Conservation (phyloP, 2,888 invertebrate genomes). For the Pheosia tremula region DNA sequence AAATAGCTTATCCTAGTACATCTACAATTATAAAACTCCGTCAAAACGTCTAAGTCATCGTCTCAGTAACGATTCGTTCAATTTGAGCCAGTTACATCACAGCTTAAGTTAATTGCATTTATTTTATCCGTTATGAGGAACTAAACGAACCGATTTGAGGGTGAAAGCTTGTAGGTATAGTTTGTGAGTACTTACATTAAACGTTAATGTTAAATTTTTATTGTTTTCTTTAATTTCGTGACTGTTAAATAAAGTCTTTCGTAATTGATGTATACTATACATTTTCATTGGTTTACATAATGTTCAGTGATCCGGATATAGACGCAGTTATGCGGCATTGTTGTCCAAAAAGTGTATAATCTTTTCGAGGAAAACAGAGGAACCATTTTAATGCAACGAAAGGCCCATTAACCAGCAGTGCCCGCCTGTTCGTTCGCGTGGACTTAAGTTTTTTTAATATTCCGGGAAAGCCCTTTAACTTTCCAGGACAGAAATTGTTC, state of each 20-base stretch:
- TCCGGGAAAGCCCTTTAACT: no score
- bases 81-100: constrained; percentile 7
- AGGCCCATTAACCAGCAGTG: no score
- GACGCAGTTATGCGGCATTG: neutral
- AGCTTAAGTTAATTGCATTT: constrained; percentile 13
- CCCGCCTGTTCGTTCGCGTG: no score
- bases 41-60: neutral
- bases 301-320: neutral
- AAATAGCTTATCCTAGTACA: neutral
- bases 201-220: constrained; percentile 14
- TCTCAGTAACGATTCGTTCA: neutral
- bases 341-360: no score
- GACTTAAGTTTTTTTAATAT: no score
- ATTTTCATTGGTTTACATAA: constrained; percentile 1
- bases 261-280: constrained; percentile 1
- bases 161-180: constrained; percentile 25
- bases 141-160: constrained; percentile 17
- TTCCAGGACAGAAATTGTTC: no score
- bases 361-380: no score
- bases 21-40: neutral
- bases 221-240: neutral
- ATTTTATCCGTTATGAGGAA: constrained; percentile 14
- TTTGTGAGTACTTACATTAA: constrained; percentile 15
- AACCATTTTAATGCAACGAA: no score
- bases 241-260: neutral